Evolutionary conservation across 1,140 invertebrate species (phyloP).

Genomic region (Danaus melanippus): DNA sequence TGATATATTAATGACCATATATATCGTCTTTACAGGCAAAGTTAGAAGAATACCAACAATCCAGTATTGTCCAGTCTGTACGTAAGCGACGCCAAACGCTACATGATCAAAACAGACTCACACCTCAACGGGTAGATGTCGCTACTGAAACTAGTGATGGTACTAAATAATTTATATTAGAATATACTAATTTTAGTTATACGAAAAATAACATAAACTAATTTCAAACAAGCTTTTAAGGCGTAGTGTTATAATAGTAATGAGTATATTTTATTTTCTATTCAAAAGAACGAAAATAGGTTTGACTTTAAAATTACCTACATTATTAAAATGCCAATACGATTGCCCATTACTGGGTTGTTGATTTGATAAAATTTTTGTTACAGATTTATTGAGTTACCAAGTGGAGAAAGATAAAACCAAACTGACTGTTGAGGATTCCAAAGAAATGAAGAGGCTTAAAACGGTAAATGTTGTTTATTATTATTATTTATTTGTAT

Average conservation of each 20-base stretch:
- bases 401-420: slow-evolving; percentile 36
- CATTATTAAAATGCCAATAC: too few species aligned
- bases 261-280: too few species aligned
- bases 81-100: slow-evolving; percentile 41
- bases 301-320: too few species aligned
- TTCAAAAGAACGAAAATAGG: too few species aligned
- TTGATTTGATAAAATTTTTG: not conserved
- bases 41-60: slow-evolving; percentile 33
- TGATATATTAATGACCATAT: too few species aligned
- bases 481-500: slow-evolving; percentile 1
- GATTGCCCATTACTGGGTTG: too few species aligned
- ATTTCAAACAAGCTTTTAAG: too few species aligned
- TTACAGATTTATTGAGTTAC: slow-evolving; percentile 40
- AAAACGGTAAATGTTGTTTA: slow-evolving; percentile 31
- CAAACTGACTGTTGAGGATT: slow-evolving; percentile 20
- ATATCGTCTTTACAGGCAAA: slow-evolving; percentile 29
- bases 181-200: slow-evolving; percentile 2
- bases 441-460: slow-evolving; percentile 33
- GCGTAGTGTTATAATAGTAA: too few species aligned
- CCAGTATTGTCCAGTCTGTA: slow-evolving; percentile 13
- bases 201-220: too few species aligned
- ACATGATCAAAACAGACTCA: slow-evolving; percentile 38
- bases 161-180: slow-evolving; percentile 8
- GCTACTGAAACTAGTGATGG: slow-evolving; percentile 39
- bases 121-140: slow-evolving; percentile 23